A percentile compares a stretch with the other conserved stretches of the same genome.
phyloP scores from a whole-genome alignment of 2,797 vertebrate species.

The Muraenolepis orangiensis region DNA sequence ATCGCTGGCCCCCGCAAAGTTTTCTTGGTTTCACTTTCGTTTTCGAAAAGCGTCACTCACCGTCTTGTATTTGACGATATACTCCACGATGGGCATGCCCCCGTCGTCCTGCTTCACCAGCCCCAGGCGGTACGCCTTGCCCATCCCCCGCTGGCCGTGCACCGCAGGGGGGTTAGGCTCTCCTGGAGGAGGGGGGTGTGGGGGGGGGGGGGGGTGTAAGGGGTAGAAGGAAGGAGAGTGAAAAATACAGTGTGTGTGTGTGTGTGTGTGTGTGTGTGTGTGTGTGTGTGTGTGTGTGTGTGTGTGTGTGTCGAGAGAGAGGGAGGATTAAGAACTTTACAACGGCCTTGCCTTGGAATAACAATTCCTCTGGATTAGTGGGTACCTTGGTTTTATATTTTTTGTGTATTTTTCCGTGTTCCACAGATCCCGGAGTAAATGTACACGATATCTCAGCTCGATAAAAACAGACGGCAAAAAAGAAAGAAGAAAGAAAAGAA shows the following conservation, averaged over 20 bases:
- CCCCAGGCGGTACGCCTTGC: constrained; percentile 90
- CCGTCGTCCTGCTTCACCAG: constrained; percentile 97
- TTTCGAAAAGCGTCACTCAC: constrained; percentile 65
- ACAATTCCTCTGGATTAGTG: no score
- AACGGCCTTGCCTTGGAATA: no score
- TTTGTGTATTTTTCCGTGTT: no score
- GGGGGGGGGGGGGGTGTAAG: background rate
- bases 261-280: background rate
- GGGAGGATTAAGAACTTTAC: background rate
- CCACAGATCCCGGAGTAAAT: no score
- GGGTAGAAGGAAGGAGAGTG: background rate
- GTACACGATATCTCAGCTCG: no score
- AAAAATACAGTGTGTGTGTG: constrained; percentile 13
- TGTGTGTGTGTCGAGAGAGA: constrained; percentile 6
- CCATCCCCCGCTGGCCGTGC: constrained; percentile 89
- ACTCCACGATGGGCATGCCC: constrained; percentile 96
- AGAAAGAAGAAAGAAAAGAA: no score
- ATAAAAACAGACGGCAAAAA: no score
- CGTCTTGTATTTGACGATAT: constrained; percentile 95
- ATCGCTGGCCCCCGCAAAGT: no score
- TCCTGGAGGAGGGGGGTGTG: constrained; percentile 66
- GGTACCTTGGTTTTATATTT: no score
- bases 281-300: background rate
- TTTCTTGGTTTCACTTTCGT: background rate
- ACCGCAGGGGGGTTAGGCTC: constrained; percentile 95